phyloP scores from a whole-genome alignment of 2,113 vertebrate genomes.

The Sphaerodactylus townsendi region DNA sequence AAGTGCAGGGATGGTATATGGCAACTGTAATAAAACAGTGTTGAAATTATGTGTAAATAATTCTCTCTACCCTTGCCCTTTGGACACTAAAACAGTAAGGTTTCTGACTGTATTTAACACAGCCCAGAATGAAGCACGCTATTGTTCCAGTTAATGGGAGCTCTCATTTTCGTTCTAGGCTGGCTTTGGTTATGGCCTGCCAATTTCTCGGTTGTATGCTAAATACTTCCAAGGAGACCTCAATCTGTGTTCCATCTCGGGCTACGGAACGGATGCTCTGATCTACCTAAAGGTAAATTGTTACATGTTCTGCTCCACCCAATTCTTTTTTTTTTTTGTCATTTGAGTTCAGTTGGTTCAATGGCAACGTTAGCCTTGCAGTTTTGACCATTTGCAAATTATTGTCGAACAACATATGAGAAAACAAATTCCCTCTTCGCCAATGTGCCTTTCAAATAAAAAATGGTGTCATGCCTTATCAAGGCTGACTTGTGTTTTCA shows the following conservation, averaged over 20 bases:
- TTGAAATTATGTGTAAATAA: neutral
- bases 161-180: slow-evolving; percentile 76
- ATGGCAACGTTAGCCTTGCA: neutral
- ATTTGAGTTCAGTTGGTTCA: neutral
- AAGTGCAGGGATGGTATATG: neutral
- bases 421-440: neutral
- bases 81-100: neutral
- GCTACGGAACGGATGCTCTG: slow-evolving; percentile 93
- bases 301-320: no score
- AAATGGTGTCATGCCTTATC: neutral
- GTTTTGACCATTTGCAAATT: neutral
- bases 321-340: neutral
- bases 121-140: neutral
- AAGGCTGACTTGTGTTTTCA: neutral
- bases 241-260: slow-evolving; percentile 94
- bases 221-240: slow-evolving; percentile 98
- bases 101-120: neutral
- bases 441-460: neutral
- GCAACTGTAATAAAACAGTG: neutral
- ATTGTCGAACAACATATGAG: neutral
- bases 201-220: slow-evolving; percentile 96
- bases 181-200: slow-evolving; percentile 96
- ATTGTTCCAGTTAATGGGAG: neutral
- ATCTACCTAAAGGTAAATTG: slow-evolving; percentile 92
- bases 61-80: neutral